Conservation (phyloP, 2,113 vertebrate genomes). For the Podarcis raffonei region DNA sequence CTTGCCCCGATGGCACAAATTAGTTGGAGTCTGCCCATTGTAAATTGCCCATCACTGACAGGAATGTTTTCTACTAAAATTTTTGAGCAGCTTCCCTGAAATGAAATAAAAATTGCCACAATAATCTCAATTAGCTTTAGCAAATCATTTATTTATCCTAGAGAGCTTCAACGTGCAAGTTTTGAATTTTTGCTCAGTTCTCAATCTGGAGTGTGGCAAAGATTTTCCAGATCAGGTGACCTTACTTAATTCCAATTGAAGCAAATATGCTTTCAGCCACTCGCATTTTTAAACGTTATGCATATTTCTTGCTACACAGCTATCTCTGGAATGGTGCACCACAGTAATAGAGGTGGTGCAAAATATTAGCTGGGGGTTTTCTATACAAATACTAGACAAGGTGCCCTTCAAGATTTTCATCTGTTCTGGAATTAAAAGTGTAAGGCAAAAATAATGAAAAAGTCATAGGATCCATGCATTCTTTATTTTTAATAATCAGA, state of each 20-base stretch:
- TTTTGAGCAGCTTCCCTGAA: not conserved
- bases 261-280: not conserved
- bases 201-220: not conserved
- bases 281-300: not conserved
- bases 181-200: not conserved
- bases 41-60: not conserved
- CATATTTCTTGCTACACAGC: not conserved
- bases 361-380: not conserved
- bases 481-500: slow-evolving; percentile 76
- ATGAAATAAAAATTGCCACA: not conserved
- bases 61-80: not conserved
- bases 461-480: slow-evolving; percentile 62
- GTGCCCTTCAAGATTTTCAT: not conserved
- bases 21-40: too few relatives aligned
- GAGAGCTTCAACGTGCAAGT: not conserved
- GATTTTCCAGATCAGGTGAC: not conserved
- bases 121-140: not conserved
- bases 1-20: too few relatives aligned
- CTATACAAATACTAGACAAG: not conserved
- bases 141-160: not conserved
- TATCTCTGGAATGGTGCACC: not conserved
- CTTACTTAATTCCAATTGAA: not conserved
- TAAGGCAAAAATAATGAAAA: slow-evolving; percentile 10
- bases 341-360: too few relatives aligned
- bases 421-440: not conserved